Evolutionary conservation across 2,113 vertebrate genomes (phyloP), one percentile per base, ranked within the genome.

Genomic region (Synodontis membranacea): DNA sequence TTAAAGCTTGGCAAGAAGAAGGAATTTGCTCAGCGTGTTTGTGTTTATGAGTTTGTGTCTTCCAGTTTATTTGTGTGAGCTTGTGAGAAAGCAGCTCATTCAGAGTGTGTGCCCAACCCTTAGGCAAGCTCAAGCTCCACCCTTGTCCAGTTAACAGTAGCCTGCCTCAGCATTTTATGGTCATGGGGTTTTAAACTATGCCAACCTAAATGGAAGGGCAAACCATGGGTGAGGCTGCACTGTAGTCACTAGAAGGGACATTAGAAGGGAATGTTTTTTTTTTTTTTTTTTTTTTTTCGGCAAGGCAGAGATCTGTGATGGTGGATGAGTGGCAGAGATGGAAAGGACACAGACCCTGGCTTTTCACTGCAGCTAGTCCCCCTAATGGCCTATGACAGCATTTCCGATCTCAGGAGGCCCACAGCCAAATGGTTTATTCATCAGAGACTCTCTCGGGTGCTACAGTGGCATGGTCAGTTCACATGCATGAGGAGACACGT

Each of bases 351-450:
- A 92, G 88, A 90, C 70, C 85, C 58, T 76, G 87, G 88, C 87
- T 85, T 92, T 89, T 92, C 89, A 84, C 89, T 89, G 82, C 70
- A 86, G 86, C 80, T 86, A 81, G 84, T 86, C 48, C 75, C 80
- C 90, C 88, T 91, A 95, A 95, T 94, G 92, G 90, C 85, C 90
- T 93, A 90, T 93, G 93, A 94, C 93, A 90, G 79, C 39, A 75
- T 91, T 94, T 94, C 92, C 85, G 56, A 92, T 91, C 86, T 90
- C 88, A 91, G 82, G 83, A 88, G 89, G 81, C 78, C 48, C 44
- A 60, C 25, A 86, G 52, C 90, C 91, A 83, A 93, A 93, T 94
- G 94, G 89, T 94, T 94, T 94, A 90, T 94, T 93, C 93, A 94
- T 94, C 89, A 93, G 88, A 82, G 60, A 83, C 80, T 82, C 88